phyloP scores from a whole-genome alignment of 37 sponge, comb jelly and placozoan genomes.

The Eunapius fragilis region DNA sequence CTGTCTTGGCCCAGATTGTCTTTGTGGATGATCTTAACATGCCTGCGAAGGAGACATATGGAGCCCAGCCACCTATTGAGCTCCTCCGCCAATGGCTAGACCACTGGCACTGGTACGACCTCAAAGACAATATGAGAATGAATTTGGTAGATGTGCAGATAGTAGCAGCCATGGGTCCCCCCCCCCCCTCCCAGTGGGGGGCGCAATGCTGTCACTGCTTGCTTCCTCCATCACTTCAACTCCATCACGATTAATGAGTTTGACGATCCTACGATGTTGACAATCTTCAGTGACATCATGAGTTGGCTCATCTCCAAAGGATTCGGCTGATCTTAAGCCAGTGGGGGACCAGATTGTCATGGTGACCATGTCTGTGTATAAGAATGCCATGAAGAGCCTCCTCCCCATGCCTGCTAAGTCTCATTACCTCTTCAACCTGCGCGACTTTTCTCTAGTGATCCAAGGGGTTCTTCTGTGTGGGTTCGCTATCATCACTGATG shows the following conservation, averaged over 20 bases:
- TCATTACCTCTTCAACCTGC: constrained; percentile 96
- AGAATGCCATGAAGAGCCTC: constrained; percentile 89
- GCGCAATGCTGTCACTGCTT: constrained; percentile 91
- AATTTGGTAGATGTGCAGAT: constrained; percentile 26
- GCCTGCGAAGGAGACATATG: constrained; percentile 97
- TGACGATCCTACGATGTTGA: constrained; percentile 82
- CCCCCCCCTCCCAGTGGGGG: constrained; percentile 99
- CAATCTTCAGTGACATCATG: constrained; percentile 87
- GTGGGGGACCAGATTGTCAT: constrained; percentile 69
- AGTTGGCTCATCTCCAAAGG: constrained; percentile 91
- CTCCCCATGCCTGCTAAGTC: constrained; percentile 96
- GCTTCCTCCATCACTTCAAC: constrained; percentile 96
- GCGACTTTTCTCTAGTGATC: constrained; percentile 97
- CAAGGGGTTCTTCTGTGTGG: constrained; percentile 83
- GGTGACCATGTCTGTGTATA: constrained; percentile 89
- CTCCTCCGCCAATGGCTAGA: constrained; percentile 97
- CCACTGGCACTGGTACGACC: constrained; percentile 98
- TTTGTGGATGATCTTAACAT: constrained; percentile 99
- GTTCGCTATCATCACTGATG: constrained; percentile 27
- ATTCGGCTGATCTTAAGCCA: constrained; percentile 78
- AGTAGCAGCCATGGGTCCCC: constrained; percentile 96
- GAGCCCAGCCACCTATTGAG: constrained; percentile 99
- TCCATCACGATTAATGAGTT: constrained; percentile 96
- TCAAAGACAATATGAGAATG: constrained; percentile 65
- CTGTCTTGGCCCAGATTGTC: constrained; percentile 93